A percentile compares a stretch with the other conserved stretches of the same genome.
These are phyloP conservation scores for Morpho helenor DNA, from an alignment of 2,888 invertebrate genomes.

Conservation along the genomic window DNA sequence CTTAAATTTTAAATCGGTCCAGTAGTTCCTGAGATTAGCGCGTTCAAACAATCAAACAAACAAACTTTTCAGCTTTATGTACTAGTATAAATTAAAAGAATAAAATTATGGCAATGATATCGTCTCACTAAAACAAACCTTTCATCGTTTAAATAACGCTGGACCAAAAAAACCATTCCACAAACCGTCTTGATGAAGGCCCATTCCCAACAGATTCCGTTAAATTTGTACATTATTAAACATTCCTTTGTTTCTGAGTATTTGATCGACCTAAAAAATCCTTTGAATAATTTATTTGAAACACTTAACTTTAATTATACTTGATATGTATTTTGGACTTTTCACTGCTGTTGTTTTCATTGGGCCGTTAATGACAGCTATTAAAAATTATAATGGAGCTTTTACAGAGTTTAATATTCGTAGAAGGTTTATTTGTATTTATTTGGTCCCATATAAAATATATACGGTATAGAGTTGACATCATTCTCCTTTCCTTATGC, in stretches of 20 bases:
- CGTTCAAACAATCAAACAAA: too few relatives aligned
- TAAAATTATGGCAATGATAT: slow-evolving; percentile 21
- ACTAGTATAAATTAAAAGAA: background rate
- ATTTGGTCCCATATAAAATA: too few relatives aligned
- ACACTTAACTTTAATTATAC: slow-evolving; percentile 9
- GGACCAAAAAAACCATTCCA: slow-evolving; percentile 22
- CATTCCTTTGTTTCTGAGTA: slow-evolving; percentile 24
- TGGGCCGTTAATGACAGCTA: too few relatives aligned
- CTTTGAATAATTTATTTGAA: slow-evolving; percentile 9
- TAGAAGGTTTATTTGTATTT: too few relatives aligned
- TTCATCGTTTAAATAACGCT: slow-evolving; percentile 28
- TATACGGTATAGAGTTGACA: too few relatives aligned
- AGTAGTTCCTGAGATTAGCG: too few relatives aligned
- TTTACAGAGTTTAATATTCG: too few relatives aligned
- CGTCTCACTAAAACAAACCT: slow-evolving; percentile 15
- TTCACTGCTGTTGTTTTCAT: too few relatives aligned
- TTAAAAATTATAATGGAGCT: too few relatives aligned
- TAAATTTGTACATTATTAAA: slow-evolving; percentile 32
- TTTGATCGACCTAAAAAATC: slow-evolving; percentile 12
- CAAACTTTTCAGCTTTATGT: too few relatives aligned
- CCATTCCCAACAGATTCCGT: slow-evolving; percentile 29
- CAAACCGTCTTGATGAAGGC: slow-evolving; percentile 26
- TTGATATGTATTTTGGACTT: background rate
- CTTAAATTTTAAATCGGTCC: too few relatives aligned
- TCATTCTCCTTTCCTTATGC: too few relatives aligned